Conservation (phyloP, 1,140 invertebrate genomes). For the Arion vulgaris region DNA sequence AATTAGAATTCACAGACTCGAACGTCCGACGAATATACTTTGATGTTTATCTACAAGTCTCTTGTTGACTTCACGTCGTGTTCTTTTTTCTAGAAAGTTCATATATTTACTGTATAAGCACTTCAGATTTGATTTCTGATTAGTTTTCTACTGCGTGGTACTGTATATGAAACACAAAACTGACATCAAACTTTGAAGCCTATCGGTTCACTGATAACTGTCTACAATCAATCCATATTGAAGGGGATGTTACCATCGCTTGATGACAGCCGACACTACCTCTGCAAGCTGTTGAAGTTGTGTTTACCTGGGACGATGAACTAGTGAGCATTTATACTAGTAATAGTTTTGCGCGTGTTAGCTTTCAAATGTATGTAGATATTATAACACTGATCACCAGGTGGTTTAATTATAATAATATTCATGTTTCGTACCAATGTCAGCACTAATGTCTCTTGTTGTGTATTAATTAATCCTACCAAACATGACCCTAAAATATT, state of each 20-base stretch:
- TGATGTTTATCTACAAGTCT: not conserved
- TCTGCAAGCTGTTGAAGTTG: slow-evolving; percentile 1
- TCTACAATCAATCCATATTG: slow-evolving; percentile 18
- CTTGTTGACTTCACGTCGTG: not conserved
- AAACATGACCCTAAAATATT: too few relatives aligned
- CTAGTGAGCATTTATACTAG: not conserved
- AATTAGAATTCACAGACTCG: not conserved
- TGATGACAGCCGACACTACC: not conserved
- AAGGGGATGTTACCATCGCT: slow-evolving; percentile 24
- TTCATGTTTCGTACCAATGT: too few relatives aligned
- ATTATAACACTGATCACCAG: too few relatives aligned
- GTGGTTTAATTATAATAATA: too few relatives aligned
- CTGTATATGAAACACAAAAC: not conserved
- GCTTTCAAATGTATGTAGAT: too few relatives aligned
- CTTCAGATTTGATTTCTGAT: not conserved
- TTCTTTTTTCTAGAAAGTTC: not conserved
- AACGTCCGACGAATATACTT: not conserved
- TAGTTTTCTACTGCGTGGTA: not conserved
- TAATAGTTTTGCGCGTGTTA: not conserved
- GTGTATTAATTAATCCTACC: too few relatives aligned
- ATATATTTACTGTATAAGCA: not conserved
- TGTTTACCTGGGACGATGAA: not conserved
- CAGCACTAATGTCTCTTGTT: too few relatives aligned
- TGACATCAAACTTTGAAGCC: not conserved
- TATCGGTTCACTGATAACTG: not conserved